Percentiles rank a stretch among this genome's conserved stretches.
These are phyloP conservation scores for Megaptera novaeangliae DNA, from an alignment of 2,113 vertebrate genomes.

Conservation along the genomic window DNA sequence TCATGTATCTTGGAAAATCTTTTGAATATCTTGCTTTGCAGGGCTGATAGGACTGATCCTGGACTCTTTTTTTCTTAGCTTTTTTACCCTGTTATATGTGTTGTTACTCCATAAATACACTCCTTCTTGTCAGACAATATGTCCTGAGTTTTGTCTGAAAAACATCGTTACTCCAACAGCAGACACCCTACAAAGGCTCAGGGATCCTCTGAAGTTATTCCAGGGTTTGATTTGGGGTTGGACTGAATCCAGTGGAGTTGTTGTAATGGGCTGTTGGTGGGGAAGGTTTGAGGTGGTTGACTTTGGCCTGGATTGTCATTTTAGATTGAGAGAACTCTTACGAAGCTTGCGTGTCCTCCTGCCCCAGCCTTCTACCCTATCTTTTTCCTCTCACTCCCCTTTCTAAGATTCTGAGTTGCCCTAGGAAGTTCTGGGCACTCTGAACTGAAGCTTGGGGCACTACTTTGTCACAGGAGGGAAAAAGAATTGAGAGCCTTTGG, in stretches of 20 bases:
- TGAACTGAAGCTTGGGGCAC: neutral
- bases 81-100: neutral
- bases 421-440: neutral
- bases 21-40: neutral
- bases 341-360: neutral
- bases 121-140: constrained; percentile 41
- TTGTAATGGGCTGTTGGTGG: neutral
- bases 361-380: neutral
- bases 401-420: neutral
- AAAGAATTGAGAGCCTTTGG: neutral
- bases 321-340: neutral
- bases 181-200: neutral
- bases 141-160: constrained; percentile 42
- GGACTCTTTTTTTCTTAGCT: neutral
- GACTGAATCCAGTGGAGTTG: neutral
- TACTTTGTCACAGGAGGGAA: neutral
- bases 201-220: constrained; percentile 19
- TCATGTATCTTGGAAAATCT: neutral
- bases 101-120: neutral
- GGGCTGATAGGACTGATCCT: neutral
- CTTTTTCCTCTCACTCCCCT: neutral
- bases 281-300: neutral
- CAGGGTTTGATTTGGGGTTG: neutral
- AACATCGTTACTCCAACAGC: neutral
- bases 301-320: constrained; percentile 11